These are phyloP conservation scores for Willisornis vidua DNA, from an alignment of 2,113 vertebrate genomes.

Conservation along the genomic window DNA sequence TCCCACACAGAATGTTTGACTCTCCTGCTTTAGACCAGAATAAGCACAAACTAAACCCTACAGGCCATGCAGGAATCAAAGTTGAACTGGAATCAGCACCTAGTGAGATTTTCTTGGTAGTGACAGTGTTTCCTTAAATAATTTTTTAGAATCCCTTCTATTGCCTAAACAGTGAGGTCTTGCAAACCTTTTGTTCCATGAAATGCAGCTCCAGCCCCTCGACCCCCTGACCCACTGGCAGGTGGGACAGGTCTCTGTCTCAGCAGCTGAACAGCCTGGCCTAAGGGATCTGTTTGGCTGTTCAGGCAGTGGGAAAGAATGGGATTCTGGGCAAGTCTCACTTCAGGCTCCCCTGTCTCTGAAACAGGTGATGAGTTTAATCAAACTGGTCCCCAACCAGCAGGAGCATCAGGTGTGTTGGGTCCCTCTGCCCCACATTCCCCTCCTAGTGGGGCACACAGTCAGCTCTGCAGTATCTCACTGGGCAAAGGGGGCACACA, in stretches of 20 bases:
- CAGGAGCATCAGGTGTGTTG: background rate
- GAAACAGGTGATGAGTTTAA: background rate
- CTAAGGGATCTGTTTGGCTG: background rate
- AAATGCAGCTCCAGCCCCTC: background rate
- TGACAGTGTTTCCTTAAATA: background rate
- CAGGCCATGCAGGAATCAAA: background rate
- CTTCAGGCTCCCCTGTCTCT: background rate
- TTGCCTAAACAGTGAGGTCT: background rate
- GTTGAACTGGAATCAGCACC: background rate
- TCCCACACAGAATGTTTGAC: background rate
- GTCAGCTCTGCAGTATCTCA: background rate
- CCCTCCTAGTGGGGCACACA: background rate
- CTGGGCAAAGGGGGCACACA: background rate
- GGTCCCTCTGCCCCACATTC: background rate
- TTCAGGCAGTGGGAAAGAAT: background rate
- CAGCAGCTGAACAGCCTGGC: background rate
- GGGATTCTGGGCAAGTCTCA: background rate
- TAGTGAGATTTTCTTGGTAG: background rate
- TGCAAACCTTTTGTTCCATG: background rate
- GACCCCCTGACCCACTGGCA: background rate
- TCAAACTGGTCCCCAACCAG: background rate
- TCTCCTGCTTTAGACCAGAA: background rate
- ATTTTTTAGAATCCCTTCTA: background rate
- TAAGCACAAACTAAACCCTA: background rate
- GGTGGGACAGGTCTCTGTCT: background rate